These are phyloP conservation scores for Perca fluviatilis DNA, from an alignment of 2,113 vertebrate genomes.

Conservation along the genomic window DNA sequence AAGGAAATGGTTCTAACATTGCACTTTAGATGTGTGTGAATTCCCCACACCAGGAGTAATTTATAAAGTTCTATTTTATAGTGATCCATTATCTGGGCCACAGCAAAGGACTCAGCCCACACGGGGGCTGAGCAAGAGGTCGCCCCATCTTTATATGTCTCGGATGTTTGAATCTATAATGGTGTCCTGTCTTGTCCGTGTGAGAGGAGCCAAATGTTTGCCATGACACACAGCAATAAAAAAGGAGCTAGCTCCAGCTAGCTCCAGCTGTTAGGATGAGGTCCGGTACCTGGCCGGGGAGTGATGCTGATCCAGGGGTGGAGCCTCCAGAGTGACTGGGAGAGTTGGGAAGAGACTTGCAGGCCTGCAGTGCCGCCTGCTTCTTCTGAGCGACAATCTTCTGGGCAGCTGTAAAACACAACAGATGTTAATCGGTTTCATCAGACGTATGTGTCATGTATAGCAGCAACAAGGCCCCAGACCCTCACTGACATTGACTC, in stretches of 20 bases:
- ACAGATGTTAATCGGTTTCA: not conserved
- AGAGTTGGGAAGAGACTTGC: constrained; percentile 95
- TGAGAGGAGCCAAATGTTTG: not conserved
- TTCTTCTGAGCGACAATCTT: constrained; percentile 91
- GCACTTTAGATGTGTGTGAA: too few species aligned
- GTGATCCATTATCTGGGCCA: too few species aligned
- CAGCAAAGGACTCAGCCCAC: too few species aligned
- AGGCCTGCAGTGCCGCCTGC: constrained; percentile 91
- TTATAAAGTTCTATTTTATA: too few species aligned
- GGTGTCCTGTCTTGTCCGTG: not conserved
- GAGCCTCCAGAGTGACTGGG: constrained; percentile 94
- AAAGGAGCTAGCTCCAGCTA: accelerated
- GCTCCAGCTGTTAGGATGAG: not conserved
- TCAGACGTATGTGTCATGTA: not conserved
- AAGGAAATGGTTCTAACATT: too few species aligned
- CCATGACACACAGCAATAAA: not conserved
- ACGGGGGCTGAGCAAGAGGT: too few species aligned
- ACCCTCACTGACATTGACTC: too few species aligned
- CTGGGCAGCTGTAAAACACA: constrained; percentile 87
- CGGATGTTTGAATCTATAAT: not conserved
- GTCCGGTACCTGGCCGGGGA: constrained; percentile 88
- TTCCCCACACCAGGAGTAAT: too few species aligned
- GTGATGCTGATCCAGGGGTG: constrained; percentile 87
- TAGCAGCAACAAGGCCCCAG: too few species aligned
- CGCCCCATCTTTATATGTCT: not conserved